Conservation (phyloP, 1,140 invertebrate species). For the Schlechtendalia chinensis region DNA sequence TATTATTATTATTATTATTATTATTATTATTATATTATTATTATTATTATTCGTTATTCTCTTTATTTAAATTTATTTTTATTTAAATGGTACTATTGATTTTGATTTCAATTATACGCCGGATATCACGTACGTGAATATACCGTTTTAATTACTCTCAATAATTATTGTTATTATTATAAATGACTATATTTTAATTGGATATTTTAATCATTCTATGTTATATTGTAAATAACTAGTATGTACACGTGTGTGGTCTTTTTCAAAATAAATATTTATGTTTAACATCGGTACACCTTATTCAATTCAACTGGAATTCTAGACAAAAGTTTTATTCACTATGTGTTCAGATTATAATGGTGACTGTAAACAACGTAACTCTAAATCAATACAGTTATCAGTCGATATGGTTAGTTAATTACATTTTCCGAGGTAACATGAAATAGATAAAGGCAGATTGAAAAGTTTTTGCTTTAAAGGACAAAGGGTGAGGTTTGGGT, state of each 20-base stretch:
- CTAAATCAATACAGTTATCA: slow-evolving; percentile 3
- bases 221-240: too few species aligned
- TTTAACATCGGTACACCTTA: background rate
- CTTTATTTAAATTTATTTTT: background rate
- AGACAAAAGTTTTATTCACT: background rate
- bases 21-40: slow-evolving; percentile 9
- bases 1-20: slow-evolving; percentile 12
- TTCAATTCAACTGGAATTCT: background rate
- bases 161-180: slow-evolving; percentile 13
- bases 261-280: slow-evolving; percentile 1
- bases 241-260: background rate
- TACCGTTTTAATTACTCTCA: slow-evolving; percentile 8
- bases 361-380: background rate
- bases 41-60: background rate
- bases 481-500: too few species aligned
- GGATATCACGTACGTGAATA: slow-evolving; percentile 2
- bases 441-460: background rate
- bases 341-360: background rate
- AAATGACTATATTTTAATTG: background rate
- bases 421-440: background rate
- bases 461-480: background rate
- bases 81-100: background rate
- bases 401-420: background rate
- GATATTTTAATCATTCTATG: background rate
- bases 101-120: background rate